Evolutionary conservation across 1,140 invertebrate species (phyloP).

Genomic region (Microplitis demolitor): DNA sequence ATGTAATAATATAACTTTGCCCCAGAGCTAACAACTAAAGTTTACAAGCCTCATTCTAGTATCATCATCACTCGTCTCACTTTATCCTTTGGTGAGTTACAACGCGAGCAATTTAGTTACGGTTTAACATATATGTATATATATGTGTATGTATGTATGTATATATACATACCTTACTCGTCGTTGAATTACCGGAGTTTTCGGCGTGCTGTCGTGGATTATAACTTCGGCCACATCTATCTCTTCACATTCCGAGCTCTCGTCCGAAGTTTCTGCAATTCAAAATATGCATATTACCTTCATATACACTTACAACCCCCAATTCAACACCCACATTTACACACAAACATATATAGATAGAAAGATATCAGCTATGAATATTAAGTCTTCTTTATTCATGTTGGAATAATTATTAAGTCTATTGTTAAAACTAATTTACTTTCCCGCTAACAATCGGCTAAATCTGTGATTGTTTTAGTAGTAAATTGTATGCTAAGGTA

Average conservation of each 20-base stretch:
- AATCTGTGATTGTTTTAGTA: no score
- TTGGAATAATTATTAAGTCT: not conserved
- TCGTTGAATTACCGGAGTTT: slow-evolving; percentile 70
- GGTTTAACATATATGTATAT: slow-evolving; percentile 24
- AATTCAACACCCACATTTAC: not conserved
- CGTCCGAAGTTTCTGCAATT: slow-evolving; percentile 39
- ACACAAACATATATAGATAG: not conserved
- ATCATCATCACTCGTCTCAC: not conserved
- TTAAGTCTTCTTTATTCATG: not conserved
- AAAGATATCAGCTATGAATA: not conserved
- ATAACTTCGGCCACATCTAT: slow-evolving; percentile 74
- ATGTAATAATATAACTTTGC: slow-evolving; percentile 19
- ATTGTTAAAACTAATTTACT: no score
- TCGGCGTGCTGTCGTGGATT: slow-evolving; percentile 77
- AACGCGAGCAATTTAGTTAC: slow-evolving; percentile 21
- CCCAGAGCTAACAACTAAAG: not conserved
- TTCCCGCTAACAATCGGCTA: no score
- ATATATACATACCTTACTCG: slow-evolving; percentile 43
- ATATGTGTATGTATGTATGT: no score
- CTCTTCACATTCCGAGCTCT: slow-evolving; percentile 66
- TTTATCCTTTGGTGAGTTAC: not conserved
- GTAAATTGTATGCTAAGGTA: no score
- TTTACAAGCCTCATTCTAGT: not conserved
- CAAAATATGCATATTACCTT: slow-evolving; percentile 14
- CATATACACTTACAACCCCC: not conserved